Conservation (phyloP, 1,140 invertebrate species). For the Habropoda laboriosa region DNA sequence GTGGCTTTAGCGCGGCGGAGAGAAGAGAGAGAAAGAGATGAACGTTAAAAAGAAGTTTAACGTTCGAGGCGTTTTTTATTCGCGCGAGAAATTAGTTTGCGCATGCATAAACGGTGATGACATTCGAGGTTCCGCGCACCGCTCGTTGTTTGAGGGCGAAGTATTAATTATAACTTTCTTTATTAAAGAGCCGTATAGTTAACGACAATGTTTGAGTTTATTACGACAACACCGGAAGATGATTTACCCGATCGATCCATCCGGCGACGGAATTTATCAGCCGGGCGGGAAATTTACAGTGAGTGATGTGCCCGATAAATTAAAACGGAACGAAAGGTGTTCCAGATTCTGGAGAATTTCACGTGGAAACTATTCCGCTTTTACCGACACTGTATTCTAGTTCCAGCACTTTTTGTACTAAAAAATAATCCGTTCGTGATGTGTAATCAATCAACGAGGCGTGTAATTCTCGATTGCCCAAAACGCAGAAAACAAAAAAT, state of each 20-base stretch:
- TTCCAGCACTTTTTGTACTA: no score
- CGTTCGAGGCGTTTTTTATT: background rate
- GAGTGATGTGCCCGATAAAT: conserved; percentile 1
- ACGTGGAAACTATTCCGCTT: no score
- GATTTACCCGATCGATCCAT: conserved; percentile 39
- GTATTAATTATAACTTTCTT: conserved; percentile 54
- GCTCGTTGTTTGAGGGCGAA: conserved; percentile 12
- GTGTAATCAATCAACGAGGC: no score
- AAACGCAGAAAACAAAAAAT: no score
- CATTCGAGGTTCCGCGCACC: background rate
- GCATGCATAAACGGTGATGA: background rate
- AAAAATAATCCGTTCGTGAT: no score
- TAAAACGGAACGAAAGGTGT: background rate
- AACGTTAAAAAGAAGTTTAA: background rate
- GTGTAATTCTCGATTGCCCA: no score
- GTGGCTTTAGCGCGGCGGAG: background rate
- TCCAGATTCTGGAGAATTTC: no score
- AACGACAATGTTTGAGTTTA: conserved; percentile 46
- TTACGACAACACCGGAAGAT: conserved; percentile 21
- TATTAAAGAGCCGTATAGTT: conserved; percentile 32
- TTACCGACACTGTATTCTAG: no score
- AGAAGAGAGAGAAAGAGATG: background rate
- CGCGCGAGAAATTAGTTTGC: conserved; percentile 23
- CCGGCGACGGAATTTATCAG: conserved; percentile 15
- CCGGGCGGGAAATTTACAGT: background rate